Evolutionary conservation across 2,888 invertebrate genomes (phyloP).

Genomic region (Lithophane ornitopus): DNA sequence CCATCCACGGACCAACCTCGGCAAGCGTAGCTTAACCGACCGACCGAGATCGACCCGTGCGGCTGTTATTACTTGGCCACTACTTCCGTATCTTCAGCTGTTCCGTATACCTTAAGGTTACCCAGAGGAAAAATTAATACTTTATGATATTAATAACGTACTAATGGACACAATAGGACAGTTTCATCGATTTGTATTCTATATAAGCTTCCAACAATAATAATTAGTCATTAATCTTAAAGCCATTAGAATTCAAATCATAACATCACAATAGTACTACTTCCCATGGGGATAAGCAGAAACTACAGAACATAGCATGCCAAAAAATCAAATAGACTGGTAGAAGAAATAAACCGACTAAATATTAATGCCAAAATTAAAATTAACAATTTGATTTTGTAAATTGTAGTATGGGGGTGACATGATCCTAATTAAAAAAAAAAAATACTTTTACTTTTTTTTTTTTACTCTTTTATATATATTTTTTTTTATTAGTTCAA

Average conservation of each 20-base stretch:
- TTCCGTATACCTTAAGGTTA: constrained; percentile 7
- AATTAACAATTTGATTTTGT: neutral
- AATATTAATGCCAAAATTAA: neutral
- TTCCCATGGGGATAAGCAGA: neutral
- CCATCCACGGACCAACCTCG: too few species aligned
- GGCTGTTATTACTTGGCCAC: too few species aligned
- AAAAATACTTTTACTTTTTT: too few species aligned
- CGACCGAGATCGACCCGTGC: too few species aligned
- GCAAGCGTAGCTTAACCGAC: too few species aligned
- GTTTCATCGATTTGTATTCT: constrained; percentile 26
- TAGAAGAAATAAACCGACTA: neutral
- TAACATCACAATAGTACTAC: neutral
- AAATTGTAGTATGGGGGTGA: neutral
- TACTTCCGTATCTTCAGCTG: constrained; percentile 12
- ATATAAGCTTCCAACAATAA: constrained; percentile 20
- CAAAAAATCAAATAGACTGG: neutral
- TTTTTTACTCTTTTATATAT: neutral
- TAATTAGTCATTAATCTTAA: constrained; percentile 18
- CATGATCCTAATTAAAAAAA: too few species aligned
- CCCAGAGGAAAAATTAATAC: constrained; percentile 16
- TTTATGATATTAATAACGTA: constrained; percentile 18
- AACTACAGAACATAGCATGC: neutral
- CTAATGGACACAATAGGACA: constrained; percentile 2
- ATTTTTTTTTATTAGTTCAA: neutral
- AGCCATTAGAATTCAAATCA: constrained; percentile 7